A percentile compares a stretch with the other conserved stretches of the same genome.
phyloP scores from a whole-genome alignment of 2,113 vertebrate species.

The Oreotrochilus melanogaster region DNA sequence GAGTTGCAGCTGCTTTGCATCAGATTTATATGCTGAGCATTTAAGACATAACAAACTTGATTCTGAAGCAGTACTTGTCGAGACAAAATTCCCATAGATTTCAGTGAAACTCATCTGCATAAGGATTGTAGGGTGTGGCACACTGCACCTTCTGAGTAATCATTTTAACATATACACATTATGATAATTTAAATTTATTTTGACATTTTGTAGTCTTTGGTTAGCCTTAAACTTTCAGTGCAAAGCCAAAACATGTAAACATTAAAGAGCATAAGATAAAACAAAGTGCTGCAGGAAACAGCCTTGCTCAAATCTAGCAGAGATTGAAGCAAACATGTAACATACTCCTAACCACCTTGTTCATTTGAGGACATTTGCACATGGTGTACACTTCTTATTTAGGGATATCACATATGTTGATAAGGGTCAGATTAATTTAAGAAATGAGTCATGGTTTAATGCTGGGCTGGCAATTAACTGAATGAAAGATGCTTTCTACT shows the following conservation, averaged over 20 bases:
- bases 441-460: too few species aligned
- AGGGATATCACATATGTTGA: background rate
- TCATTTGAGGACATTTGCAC: constrained; percentile 42
- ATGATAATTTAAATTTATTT: background rate
- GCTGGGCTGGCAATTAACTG: too few species aligned
- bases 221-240: background rate
- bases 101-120: background rate
- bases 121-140: constrained; percentile 17
- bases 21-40: background rate
- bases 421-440: constrained; percentile 16
- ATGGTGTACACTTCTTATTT: background rate
- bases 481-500: too few species aligned
- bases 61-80: constrained; percentile 14
- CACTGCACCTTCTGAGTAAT: background rate
- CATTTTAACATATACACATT: background rate
- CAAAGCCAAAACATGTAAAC: background rate
- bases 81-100: constrained; percentile 7
- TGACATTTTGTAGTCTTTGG: constrained; percentile 9
- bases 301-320: constrained; percentile 49
- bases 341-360: constrained; percentile 38
- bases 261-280: constrained; percentile 54
- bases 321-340: constrained; percentile 46
- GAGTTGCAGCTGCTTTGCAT: background rate
- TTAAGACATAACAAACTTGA: background rate
- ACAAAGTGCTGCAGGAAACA: constrained; percentile 42